Conservation (phyloP, 2,113 vertebrate genomes). For the Columba livia region DNA sequence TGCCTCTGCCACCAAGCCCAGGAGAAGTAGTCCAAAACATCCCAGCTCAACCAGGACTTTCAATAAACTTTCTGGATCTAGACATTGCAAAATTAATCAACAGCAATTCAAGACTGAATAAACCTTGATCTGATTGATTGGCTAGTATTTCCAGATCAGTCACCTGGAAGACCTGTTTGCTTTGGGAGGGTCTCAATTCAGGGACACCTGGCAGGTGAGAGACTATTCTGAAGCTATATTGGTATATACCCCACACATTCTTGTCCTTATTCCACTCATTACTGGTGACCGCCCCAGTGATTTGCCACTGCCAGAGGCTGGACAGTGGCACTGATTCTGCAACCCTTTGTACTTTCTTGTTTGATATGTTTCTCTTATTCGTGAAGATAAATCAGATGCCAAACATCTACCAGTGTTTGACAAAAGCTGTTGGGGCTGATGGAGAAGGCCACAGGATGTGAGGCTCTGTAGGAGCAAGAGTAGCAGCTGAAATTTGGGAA, state of each 20-base stretch:
- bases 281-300: not conserved
- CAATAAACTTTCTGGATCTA: not conserved
- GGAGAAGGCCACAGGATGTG: no score
- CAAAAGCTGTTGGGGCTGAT: not conserved
- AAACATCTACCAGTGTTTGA: not conserved
- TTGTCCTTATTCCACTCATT: not conserved
- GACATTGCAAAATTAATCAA: not conserved
- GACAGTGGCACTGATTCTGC: not conserved
- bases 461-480: not conserved
- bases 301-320: not conserved
- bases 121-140: not conserved
- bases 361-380: not conserved
- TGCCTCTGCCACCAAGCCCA: not conserved
- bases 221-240: not conserved
- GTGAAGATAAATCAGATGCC: not conserved
- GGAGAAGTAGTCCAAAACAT: not conserved
- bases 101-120: not conserved
- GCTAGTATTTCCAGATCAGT: not conserved
- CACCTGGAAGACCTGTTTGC: not conserved
- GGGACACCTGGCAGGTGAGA: not conserved
- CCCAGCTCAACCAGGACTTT: not conserved
- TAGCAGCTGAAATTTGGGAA: not conserved
- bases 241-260: not conserved
- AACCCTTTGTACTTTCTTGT: rapidly evolving
- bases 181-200: not conserved